Evolutionary conservation across 2,113 vertebrate genomes (phyloP).

Genomic region (Seriola dumerili): DNA sequence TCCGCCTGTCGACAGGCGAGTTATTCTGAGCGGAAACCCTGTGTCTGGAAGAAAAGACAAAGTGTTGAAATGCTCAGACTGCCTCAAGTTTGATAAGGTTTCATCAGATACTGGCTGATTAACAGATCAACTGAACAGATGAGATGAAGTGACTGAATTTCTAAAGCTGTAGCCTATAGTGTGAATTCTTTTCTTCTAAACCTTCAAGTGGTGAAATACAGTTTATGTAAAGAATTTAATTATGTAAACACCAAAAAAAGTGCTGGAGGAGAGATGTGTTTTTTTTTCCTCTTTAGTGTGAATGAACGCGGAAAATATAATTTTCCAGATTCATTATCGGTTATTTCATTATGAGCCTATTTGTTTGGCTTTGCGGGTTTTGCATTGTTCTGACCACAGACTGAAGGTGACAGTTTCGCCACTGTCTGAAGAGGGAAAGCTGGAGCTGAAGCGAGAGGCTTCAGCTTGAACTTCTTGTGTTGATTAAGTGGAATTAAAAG

Average conservation of each 20-base stretch:
- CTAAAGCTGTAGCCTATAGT: background rate
- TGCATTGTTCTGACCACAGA: background rate
- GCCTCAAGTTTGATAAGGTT: background rate
- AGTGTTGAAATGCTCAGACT: background rate
- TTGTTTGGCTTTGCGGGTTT: background rate
- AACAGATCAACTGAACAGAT: background rate
- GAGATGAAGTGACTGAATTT: background rate
- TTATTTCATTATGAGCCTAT: background rate
- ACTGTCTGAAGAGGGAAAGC: background rate
- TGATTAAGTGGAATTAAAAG: constrained; percentile 4
- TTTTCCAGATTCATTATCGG: background rate
- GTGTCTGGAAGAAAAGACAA: background rate
- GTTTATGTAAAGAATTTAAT: background rate
- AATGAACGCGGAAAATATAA: background rate
- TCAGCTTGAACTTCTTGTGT: background rate
- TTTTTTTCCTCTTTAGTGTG: background rate
- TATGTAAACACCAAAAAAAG: background rate
- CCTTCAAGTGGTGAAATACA: background rate
- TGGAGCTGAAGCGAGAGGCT: too few relatives aligned
- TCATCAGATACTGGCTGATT: constrained; percentile 4
- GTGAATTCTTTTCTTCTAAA: background rate
- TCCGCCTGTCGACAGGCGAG: background rate
- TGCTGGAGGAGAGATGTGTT: background rate
- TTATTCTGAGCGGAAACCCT: constrained; percentile 20
- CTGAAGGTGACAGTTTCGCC: background rate